These are phyloP conservation scores for Magallana ariakensis DNA, from an alignment of 1,140 invertebrate species.

Conservation along the genomic window DNA sequence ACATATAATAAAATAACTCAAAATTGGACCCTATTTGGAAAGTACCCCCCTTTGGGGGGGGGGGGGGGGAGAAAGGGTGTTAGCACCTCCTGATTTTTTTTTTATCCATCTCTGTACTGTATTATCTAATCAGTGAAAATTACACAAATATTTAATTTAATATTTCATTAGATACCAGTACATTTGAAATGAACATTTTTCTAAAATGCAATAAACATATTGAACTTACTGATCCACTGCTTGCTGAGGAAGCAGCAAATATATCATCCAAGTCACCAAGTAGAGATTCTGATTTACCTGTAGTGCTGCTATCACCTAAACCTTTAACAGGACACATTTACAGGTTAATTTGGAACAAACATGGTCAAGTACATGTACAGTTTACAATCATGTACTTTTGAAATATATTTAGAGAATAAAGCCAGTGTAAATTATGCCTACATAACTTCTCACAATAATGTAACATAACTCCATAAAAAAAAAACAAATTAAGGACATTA, in stretches of 20 bases:
- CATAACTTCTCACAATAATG: too few species aligned
- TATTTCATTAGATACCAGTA: neutral
- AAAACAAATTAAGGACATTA: neutral
- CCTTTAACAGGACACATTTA: constrained; percentile 42
- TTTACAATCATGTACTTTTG: too few species aligned
- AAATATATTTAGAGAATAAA: too few species aligned
- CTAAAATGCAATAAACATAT: neutral
- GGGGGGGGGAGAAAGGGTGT: too few species aligned
- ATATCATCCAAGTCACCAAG: constrained; percentile 64
- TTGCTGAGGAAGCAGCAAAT: constrained; percentile 52
- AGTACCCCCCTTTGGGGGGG: too few species aligned
- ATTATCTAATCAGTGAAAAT: too few species aligned
- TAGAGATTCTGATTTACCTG: constrained; percentile 49
- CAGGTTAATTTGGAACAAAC: neutral
- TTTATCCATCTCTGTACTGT: too few species aligned
- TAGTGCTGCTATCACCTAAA: constrained; percentile 42
- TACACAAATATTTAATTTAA: neutral
- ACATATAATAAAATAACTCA: too few species aligned
- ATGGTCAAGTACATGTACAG: neutral
- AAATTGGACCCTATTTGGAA: too few species aligned
- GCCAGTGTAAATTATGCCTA: too few species aligned
- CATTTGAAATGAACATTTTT: neutral
- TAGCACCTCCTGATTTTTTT: too few species aligned
- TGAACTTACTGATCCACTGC: neutral
- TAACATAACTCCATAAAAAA: neutral